These are phyloP conservation scores for Acanthurus tractus DNA, from an alignment of 2,797 vertebrate species.

Conservation along the genomic window DNA sequence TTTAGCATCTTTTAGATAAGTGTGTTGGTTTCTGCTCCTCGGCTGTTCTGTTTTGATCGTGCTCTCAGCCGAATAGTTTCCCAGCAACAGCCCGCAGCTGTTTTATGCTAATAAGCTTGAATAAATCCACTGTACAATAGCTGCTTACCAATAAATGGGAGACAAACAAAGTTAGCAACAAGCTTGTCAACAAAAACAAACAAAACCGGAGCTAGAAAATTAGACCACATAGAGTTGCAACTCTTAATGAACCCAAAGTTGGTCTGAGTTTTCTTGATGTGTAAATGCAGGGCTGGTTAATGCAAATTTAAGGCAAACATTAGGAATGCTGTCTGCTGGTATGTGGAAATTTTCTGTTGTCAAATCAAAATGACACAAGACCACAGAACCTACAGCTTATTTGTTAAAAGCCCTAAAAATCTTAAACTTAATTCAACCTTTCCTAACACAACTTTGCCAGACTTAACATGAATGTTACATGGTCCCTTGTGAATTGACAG, in stretches of 20 bases:
- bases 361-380: too few relatives aligned
- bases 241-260: not conserved
- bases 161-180: too few relatives aligned
- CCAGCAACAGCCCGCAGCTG: not conserved
- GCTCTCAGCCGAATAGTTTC: not conserved
- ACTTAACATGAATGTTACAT: not conserved
- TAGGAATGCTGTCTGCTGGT: not conserved
- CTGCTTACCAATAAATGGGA: too few relatives aligned
- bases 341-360: too few relatives aligned
- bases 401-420: too few relatives aligned
- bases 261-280: not conserved
- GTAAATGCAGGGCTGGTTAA: not conserved
- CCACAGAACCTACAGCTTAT: too few relatives aligned
- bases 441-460: conserved; percentile 2
- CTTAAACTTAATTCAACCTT: too few relatives aligned
- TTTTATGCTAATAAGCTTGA: too few relatives aligned
- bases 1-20: not conserved
- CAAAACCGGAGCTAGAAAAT: not conserved
- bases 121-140: too few relatives aligned
- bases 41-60: not conserved
- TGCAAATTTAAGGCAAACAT: not conserved
- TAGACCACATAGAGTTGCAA: not conserved
- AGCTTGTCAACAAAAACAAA: not conserved
- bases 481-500: conserved; percentile 7
- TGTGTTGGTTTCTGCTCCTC: too few relatives aligned